Percentiles rank a stretch among this genome's conserved stretches.
Evolutionary conservation across 2,888 invertebrate genomes (phyloP).

Genomic region (Podabrus alpinus): DNA sequence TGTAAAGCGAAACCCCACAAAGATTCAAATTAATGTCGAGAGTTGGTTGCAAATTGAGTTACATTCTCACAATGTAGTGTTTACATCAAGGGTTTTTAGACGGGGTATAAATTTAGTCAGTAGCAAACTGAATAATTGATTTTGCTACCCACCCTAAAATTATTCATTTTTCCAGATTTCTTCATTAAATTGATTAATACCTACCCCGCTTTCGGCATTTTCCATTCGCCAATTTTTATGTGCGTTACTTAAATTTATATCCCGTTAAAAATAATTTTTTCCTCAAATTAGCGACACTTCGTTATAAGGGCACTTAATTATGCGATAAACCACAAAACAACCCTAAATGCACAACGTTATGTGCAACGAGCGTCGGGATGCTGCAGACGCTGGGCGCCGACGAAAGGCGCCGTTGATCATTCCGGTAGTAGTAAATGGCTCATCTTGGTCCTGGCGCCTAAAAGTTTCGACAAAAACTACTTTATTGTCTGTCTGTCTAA

Average conservation of each 20-base stretch:
- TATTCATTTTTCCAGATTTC: slow-evolving; percentile 15
- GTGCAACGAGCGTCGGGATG: slow-evolving; percentile 29
- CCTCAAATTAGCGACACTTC: background rate
- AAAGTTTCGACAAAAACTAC: slow-evolving; percentile 33
- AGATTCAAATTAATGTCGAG: slow-evolving; percentile 47
- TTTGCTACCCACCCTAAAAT: slow-evolving; percentile 25
- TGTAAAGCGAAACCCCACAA: slow-evolving; percentile 50
- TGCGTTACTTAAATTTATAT: background rate
- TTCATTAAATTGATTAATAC: background rate
- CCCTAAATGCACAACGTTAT: slow-evolving; percentile 20
- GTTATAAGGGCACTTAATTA: background rate
- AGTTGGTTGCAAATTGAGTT: slow-evolving; percentile 51
- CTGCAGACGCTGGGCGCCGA: slow-evolving; percentile 32
- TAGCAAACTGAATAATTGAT: slow-evolving; percentile 30
- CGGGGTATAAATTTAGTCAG: slow-evolving; percentile 30
- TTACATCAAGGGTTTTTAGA: slow-evolving; percentile 50
- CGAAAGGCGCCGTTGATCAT: slow-evolving; percentile 32
- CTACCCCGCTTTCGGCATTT: background rate
- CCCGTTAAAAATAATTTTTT: background rate
- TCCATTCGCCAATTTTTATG: background rate
- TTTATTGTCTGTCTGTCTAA: slow-evolving; percentile 12
- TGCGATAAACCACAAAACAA: slow-evolving; percentile 3
- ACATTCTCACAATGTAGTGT: slow-evolving; percentile 51
- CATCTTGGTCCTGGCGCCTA: slow-evolving; percentile 34
- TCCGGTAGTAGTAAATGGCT: slow-evolving; percentile 36